Conservation (phyloP, 2,797 vertebrate species). For the Sparidentex hasta region DNA sequence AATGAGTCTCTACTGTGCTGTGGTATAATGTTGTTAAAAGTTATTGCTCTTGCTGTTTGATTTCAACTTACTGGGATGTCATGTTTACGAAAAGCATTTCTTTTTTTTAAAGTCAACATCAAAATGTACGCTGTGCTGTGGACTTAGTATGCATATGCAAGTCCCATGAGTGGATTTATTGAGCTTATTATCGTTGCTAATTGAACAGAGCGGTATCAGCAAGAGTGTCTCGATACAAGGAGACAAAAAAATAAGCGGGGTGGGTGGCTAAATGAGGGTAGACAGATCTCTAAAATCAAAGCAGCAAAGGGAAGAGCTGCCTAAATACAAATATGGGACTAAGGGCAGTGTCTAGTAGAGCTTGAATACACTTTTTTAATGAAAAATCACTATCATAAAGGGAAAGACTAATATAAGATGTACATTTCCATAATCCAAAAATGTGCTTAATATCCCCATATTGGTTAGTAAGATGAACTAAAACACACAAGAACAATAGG, state of each 20-base stretch:
- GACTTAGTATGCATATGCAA: slow-evolving; percentile 42
- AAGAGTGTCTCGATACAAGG: slow-evolving; percentile 34
- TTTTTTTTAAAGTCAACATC: not conserved
- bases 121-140: slow-evolving; percentile 15
- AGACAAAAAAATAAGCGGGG: slow-evolving; percentile 34
- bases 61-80: not conserved
- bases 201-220: slow-evolving; percentile 55
- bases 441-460: not conserved
- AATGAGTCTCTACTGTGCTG: not conserved
- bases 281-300: slow-evolving; percentile 8
- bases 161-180: slow-evolving; percentile 54
- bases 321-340: not conserved
- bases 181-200: slow-evolving; percentile 55
- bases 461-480: not conserved
- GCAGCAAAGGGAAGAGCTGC: slow-evolving; percentile 1
- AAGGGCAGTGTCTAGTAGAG: not conserved
- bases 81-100: not conserved
- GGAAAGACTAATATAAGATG: not conserved
- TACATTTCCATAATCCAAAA: not conserved
- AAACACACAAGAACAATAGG: not conserved
- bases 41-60: not conserved
- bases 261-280: slow-evolving; percentile 18
- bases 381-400: not conserved
- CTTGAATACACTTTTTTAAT: not conserved
- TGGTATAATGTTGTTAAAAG: not conserved